Percentiles rank a stretch among this genome's conserved stretches.
phyloP scores from a whole-genome alignment of 2,888 invertebrate genomes.

The Homarus gammarus region DNA sequence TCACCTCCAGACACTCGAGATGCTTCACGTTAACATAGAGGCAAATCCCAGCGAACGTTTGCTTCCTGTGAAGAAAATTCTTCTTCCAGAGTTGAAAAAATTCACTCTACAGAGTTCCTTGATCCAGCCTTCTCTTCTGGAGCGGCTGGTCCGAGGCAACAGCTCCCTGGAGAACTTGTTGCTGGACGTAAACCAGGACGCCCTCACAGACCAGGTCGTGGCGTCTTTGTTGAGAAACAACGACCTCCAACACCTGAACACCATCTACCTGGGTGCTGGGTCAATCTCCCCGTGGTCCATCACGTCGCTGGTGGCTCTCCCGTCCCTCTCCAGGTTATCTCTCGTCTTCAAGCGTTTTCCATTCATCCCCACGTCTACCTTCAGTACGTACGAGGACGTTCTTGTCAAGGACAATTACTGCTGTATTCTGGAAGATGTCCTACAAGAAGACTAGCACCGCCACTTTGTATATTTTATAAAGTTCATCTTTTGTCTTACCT shows the following conservation, averaged over 20 bases:
- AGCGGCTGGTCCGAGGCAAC: conserved; percentile 16
- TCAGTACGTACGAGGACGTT: not conserved
- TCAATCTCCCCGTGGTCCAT: not conserved
- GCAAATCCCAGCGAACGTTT: not conserved
- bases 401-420: conserved; percentile 21
- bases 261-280: conserved; percentile 8
- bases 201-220: conserved; percentile 28
- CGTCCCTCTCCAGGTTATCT: conserved; percentile 9
- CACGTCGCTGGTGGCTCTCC: conserved; percentile 17
- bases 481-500: no score
- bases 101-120: not conserved
- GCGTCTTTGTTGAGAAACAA: conserved; percentile 4
- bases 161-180: not conserved
- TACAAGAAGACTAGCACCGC: conserved; percentile 20
- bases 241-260: not conserved
- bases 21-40: conserved; percentile 18
- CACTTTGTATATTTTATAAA: no score
- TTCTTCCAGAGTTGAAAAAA: not conserved
- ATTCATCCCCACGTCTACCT: not conserved
- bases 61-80: not conserved
- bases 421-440: conserved; percentile 1
- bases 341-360: conserved; percentile 15
- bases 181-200: conserved; percentile 43
- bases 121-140: conserved; percentile 28
- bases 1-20: conserved; percentile 8